Base-by-base conservation (phyloP, 2,113 vertebrate genomes). In the Hiodon alosoides region DNA sequence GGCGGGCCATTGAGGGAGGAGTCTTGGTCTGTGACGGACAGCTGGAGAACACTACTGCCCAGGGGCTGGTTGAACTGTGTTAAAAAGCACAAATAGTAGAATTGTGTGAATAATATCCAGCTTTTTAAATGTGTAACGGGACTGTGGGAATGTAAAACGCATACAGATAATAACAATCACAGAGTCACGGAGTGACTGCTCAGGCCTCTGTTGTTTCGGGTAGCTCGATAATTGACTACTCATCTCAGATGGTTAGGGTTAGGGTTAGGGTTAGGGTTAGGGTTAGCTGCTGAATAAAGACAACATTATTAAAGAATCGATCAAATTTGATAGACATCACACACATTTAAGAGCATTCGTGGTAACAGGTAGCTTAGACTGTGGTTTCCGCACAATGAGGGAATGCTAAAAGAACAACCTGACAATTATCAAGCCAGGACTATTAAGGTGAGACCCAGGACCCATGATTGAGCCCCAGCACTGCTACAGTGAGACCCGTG, bases 1-100 rank as follows among this genome's bases (percentile, higher is more conserved):
- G 97, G 97, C 7, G 95, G 92, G 3, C 96, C 96, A 55, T 99
- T 98, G 84, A 93, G 94, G 70, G 93, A 87, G 51, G 95, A 95
- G 82, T 99, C 97, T 81, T 91, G 93, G 87, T 99, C 97, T 17
- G 91, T 94, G 81, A 98, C 92, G 73, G 93, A 91, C 81, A 99
- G 89, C 84, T 92, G 93, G 80, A 97, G 86, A 86, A 99, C 90
- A 78, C 90, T 94, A 82, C 91, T 93, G 76, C 94, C 95, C 64
- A 93, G 88, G 4, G 94, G 93, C 83, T 96, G 95, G 85, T 96
- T 97, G 81, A 96, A 91, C 97, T 99, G 83, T 77, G 81, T 57
- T 4, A 79, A 46, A 55, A 4, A 62, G 0, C 64, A 47, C 16
- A 17, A 69, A 55, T 68, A 14, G 60, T 13, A 72, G 31, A 31